Conservation (phyloP, 2,113 vertebrate genomes). For the Corythornis vintsioides region DNA sequence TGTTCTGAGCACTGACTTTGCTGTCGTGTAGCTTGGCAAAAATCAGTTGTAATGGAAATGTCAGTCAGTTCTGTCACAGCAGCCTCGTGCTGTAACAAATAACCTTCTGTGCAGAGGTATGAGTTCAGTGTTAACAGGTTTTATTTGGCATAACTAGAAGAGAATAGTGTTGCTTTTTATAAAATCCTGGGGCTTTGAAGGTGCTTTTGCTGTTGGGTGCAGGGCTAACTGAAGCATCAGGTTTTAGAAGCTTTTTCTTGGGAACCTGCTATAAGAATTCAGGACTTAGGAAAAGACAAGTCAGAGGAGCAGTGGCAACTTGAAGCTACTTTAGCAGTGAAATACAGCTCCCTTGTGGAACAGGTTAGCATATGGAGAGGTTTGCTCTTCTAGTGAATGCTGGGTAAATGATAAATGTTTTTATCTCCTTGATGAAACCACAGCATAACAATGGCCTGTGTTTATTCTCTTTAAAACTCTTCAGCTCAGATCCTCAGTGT, state of each 20-base stretch:
- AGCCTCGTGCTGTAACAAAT: background rate
- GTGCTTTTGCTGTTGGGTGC: background rate
- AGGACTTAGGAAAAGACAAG: fast-evolving
- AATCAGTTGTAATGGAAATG: background rate
- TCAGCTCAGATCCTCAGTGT: background rate
- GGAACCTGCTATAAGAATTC: background rate
- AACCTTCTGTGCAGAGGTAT: background rate
- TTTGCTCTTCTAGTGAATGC: background rate
- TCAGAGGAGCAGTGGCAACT: background rate
- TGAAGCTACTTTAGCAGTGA: background rate
- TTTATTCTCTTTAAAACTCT: background rate
- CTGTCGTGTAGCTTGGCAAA: background rate
- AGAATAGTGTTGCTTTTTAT: background rate
- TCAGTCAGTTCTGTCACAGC: background rate
- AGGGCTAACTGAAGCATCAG: background rate
- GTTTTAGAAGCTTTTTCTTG: background rate
- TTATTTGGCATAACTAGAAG: background rate
- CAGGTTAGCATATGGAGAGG: background rate
- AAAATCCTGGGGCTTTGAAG: background rate
- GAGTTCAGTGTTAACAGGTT: background rate
- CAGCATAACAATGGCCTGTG: background rate
- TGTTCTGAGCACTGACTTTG: background rate
- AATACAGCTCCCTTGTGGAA: background rate
- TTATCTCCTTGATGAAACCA: background rate
- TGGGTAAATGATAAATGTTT: background rate